phyloP scores from a whole-genome alignment of 2,113 vertebrate genomes.

The Podilymbus podiceps region DNA sequence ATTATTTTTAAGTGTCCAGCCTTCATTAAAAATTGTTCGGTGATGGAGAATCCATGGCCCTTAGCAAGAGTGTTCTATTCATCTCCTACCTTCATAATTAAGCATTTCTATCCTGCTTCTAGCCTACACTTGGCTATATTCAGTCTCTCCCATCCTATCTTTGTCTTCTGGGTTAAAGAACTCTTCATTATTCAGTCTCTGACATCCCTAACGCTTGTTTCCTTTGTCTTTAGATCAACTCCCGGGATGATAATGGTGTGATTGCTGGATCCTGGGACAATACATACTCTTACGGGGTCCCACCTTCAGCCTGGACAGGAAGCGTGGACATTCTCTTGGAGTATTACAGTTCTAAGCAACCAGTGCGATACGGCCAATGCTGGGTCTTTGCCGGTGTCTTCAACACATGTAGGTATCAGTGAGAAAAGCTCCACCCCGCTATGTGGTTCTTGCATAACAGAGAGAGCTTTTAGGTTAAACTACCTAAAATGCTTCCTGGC shows the following conservation, averaged over 20 bases:
- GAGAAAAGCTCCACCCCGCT: neutral
- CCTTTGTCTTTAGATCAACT: conserved; percentile 81
- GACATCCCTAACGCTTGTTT: neutral
- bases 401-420: conserved; percentile 87
- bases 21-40: neutral
- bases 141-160: neutral
- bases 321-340: conserved; percentile 91
- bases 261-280: conserved; percentile 91
- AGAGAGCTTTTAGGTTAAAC: neutral
- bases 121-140: neutral
- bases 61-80: neutral
- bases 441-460: neutral
- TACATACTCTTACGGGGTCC: conserved; percentile 82
- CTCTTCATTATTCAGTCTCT: neutral
- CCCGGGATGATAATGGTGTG: conserved; percentile 89
- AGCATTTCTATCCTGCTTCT: neutral
- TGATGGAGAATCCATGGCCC: neutral
- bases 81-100: neutral
- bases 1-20: neutral
- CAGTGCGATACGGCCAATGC: conserved; percentile 91
- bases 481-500: neutral
- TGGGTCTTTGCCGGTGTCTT: conserved; percentile 97
- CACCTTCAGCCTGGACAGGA: conserved; percentile 94
- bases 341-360: conserved; percentile 75
- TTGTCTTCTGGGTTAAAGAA: neutral